Percentiles rank a stretch among this genome's conserved stretches.
Evolutionary conservation across 2,888 invertebrate genomes (phyloP).

Genomic region (Conomelus anceps): DNA sequence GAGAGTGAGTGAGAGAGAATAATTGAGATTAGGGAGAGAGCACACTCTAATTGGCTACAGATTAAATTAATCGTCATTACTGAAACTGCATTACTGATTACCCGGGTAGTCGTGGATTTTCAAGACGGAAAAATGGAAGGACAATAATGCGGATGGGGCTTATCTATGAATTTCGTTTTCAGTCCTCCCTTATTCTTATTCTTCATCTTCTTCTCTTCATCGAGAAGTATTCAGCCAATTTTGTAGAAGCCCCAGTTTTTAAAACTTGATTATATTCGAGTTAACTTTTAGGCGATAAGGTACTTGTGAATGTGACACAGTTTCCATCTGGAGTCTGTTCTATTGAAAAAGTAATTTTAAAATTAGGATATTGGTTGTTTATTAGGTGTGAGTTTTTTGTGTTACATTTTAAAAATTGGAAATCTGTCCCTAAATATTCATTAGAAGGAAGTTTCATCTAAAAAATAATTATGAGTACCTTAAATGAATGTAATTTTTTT

Average conservation of each 20-base stretch:
- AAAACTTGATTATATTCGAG: neutral
- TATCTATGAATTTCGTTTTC: neutral
- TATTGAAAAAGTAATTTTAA: neutral
- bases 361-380: neutral
- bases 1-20: too few species aligned
- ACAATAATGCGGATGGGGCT: neutral
- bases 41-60: conserved; percentile 30
- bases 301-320: neutral
- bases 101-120: neutral
- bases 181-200: neutral
- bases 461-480: too few species aligned
- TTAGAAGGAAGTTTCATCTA: too few species aligned
- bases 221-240: neutral
- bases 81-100: conserved; percentile 27
- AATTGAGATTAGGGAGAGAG: too few species aligned
- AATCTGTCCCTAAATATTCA: too few species aligned
- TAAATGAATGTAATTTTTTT: too few species aligned
- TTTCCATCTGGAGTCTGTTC: neutral
- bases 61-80: conserved; percentile 33
- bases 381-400: neutral
- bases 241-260: neutral
- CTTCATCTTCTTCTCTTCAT: neutral
- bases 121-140: neutral
- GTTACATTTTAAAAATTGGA: neutral
- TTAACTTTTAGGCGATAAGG: neutral